Evolutionary conservation across 37 sponge, comb jelly and placozoan genomes (phyloP), one percentile per base, ranked within the genome.

Genomic region (Theonella swinhoei): DNA sequence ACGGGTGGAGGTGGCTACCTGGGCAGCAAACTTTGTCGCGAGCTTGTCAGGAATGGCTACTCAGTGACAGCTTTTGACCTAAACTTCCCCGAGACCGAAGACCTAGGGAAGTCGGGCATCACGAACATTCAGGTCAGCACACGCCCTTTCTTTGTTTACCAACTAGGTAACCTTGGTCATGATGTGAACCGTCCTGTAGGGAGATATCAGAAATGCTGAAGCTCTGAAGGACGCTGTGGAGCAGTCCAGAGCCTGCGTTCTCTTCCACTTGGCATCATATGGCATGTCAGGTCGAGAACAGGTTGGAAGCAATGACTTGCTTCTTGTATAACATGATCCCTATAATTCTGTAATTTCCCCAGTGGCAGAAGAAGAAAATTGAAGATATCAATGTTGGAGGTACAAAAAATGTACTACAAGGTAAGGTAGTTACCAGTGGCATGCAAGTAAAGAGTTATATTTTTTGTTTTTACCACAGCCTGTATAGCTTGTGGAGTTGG

Each of bases 1-100:
- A 92, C 89, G 28, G 93, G 93, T 0, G 93, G 93, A n/a, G 93
- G 93, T 40, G 93, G 93, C 1, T 92, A 85, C 75, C 61, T 92
- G 5, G 93, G 93, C 0, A 36, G 63, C 35, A 59, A 35, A 11
- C 76, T 92, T 28, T 67, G 73, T 42, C 36, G 29, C 38, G 29
- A 71, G 33, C 77, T 92, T 0, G 71, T 39, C 0, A 47, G 36
- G 37, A 42, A 77, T 3, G 93, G 93, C 29, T 87, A 84, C 41
- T 31, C 61, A 1, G 93, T 92, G 1, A 75, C 74, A 0, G 60
- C 82, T 17, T 77, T 88, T 39, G 93, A 92, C 68, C 24, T 88
- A 22, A 68, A 69, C 62, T 85, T 76, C n/a, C 58, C 32, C 17
- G 70, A 62, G 29, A 19, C 62, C 28, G 81, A 73, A 2, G 37